Base-by-base conservation (phyloP, 2,888 invertebrate species). In the Plagodis dolabraria region DNA sequence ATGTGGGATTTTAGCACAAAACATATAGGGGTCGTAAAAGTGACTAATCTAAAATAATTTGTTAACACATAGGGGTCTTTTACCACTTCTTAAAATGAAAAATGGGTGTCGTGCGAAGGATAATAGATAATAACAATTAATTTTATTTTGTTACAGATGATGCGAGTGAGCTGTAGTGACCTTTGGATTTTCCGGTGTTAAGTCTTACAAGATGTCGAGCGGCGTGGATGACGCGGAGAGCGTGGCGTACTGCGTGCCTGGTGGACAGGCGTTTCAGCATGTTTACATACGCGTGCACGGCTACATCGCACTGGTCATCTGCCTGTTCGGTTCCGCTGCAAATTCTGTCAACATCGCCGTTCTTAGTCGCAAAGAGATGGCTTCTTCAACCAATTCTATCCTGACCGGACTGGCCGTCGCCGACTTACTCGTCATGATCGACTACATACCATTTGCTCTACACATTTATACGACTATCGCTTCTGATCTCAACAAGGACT, bases 391-490 rank as follows among this genome's bases (percentile, higher is more conserved):
- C 5, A 99, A 99, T 87, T 95, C 97, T 51, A 98, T 99, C 53
- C 94, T 99, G n/a, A 98, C 98, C 0, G 97, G 96, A 5, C 92
- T 98, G 8, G 98, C 99, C 0, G 96, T 98, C 5, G 97, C 98
- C 5, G 99, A 99, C 83, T 94, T 99, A 46, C 93, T 98, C 22
- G 98, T 98, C 42, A 98, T 99, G 96, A 93, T 98, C 74, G 98
- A 98, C 77, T 99, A 98, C 86, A 96, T 99, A 63, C 98, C 98
- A 0, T 97, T 97, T 80, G 96, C 97, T 0, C 94, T 96, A 58
- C 97, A 97, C 81, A 95, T 95, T 64, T 96, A 96, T 77, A 94
- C 97, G 22, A 93, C 94, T 49, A 90, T 93, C 33, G 89, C 91
- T 5, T 85, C 90, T 12, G 88, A 83, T 56, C 82, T 90, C 33